These are phyloP conservation scores for Drosophila gaucha DNA, from an alignment of 2,888 invertebrate species.

Conservation along the genomic window DNA sequence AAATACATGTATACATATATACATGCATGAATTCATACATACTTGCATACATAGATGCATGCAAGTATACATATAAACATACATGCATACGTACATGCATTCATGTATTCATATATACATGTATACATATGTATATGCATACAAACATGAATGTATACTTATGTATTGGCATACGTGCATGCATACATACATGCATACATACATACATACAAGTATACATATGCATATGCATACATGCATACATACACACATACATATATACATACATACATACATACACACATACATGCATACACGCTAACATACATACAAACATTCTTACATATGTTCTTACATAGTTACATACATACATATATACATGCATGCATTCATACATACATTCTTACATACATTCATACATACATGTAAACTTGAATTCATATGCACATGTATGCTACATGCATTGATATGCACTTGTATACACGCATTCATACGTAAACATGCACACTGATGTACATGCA, in stretches of 20 bases:
- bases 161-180: too few relatives aligned
- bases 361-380: not conserved
- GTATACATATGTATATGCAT: not conserved
- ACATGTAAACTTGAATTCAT: not conserved
- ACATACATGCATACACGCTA: not conserved
- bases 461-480: not conserved
- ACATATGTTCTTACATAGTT: too few relatives aligned
- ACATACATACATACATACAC: too few relatives aligned
- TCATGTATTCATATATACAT: not conserved
- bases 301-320: not conserved
- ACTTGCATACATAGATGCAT: not conserved
- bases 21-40: not conserved
- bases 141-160: not conserved
- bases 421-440: not conserved
- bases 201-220: too few relatives aligned
- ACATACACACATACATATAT: too few relatives aligned
- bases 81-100: too few relatives aligned
- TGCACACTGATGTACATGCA: not conserved
- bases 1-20: not conserved
- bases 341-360: not conserved
- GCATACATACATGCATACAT: not conserved
- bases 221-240: too few relatives aligned
- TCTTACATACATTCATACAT: not conserved
- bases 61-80: not conserved
- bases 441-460: not conserved